Percentiles rank a stretch among this genome's conserved stretches.
These are phyloP conservation scores for Plectropomus leopardus DNA, from an alignment of 2,113 vertebrate genomes.

Conservation along the genomic window DNA sequence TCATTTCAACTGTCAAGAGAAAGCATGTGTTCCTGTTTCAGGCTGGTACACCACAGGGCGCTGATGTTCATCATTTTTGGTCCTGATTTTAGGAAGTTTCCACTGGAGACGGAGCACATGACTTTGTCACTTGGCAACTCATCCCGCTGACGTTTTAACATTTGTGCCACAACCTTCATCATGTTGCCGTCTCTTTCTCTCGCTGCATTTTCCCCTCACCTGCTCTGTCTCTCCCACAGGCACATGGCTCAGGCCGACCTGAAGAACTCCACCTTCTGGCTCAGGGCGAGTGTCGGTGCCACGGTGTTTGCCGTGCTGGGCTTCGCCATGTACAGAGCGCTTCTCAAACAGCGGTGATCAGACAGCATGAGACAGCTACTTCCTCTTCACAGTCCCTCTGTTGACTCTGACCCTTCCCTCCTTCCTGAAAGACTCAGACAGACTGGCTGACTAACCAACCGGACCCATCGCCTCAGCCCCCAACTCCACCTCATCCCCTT, in stretches of 20 bases:
- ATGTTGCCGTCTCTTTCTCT: background rate
- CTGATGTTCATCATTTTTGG: background rate
- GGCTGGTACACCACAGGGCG: background rate
- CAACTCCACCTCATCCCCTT: conserved; percentile 28
- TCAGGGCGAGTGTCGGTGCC: conserved; percentile 96
- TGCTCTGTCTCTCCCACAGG: conserved; percentile 76
- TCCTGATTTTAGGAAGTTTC: conserved; percentile 33
- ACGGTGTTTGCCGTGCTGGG: conserved; percentile 97
- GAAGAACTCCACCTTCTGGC: conserved; percentile 99
- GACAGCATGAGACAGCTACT: conserved; percentile 48
- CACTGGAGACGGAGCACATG: background rate
- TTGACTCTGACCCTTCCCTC: conserved; percentile 35
- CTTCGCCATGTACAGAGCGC: conserved; percentile 97
- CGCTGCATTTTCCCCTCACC: background rate
- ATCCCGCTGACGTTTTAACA: background rate
- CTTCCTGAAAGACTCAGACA: conserved; percentile 57
- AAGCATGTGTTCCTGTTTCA: conserved; percentile 57
- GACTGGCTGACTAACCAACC: conserved; percentile 37
- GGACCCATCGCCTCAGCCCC: conserved; percentile 7
- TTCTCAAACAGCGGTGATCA: conserved; percentile 96
- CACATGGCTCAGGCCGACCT: conserved; percentile 97
- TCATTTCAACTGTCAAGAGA: conserved; percentile 54
- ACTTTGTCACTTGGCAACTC: conserved; percentile 55
- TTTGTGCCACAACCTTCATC: no score
- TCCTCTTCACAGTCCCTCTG: conserved; percentile 11